Evolutionary conservation across 2,797 vertebrate species (phyloP).

Genomic region (Champsocephalus esox): DNA sequence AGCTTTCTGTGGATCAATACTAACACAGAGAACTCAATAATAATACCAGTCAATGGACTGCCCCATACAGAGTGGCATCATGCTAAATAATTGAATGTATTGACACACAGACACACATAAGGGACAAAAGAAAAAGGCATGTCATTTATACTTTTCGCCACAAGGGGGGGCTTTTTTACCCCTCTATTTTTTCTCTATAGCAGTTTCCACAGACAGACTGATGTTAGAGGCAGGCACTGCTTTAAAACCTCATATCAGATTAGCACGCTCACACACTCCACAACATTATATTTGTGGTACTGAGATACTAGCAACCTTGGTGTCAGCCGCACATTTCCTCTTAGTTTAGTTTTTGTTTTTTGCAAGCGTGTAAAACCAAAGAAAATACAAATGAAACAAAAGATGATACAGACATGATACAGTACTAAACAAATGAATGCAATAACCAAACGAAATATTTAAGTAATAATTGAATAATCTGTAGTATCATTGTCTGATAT

Average conservation of each 20-base stretch:
- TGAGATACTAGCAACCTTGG: slow-evolving; percentile 50
- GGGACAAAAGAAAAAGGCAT: slow-evolving; percentile 1
- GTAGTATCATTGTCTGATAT: too few species aligned
- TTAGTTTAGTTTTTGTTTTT: background rate
- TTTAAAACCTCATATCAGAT: slow-evolving; percentile 58
- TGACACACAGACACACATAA: slow-evolving; percentile 54
- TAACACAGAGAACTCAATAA: slow-evolving; percentile 49
- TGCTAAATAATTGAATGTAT: slow-evolving; percentile 68
- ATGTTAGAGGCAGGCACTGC: slow-evolving; percentile 37
- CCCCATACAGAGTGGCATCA: slow-evolving; percentile 48
- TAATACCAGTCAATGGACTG: slow-evolving; percentile 56
- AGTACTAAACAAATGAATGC: too few species aligned
- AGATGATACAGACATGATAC: too few species aligned
- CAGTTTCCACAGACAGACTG: slow-evolving; percentile 33
- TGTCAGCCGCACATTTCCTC: slow-evolving; percentile 41
- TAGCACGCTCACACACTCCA: slow-evolving; percentile 46
- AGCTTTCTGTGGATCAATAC: slow-evolving; percentile 57
- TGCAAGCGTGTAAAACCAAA: too few species aligned
- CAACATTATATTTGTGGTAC: slow-evolving; percentile 43
- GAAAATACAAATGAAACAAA: too few species aligned
- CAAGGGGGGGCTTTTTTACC: slow-evolving; percentile 65
- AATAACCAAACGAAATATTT: too few species aligned
- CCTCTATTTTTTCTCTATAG: slow-evolving; percentile 54
- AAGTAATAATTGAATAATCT: too few species aligned
- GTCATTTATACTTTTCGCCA: slow-evolving; percentile 48